Evolutionary conservation across 2,113 vertebrate genomes (phyloP), one percentile per base, ranked within the genome.

Genomic region (Mellivora capensis): DNA sequence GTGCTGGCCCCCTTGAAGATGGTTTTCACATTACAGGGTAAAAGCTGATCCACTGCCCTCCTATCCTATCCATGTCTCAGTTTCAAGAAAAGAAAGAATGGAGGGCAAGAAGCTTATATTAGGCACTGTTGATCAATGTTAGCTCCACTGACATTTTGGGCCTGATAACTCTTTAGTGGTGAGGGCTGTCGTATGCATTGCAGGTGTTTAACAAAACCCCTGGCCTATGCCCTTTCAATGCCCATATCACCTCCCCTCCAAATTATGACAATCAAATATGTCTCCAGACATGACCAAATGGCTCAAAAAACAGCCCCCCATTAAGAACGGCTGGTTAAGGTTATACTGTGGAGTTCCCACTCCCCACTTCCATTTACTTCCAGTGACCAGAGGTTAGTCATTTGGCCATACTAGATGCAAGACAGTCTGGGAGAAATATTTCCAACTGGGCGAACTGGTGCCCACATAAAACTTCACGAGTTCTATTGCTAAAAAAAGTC

Each of bases 401-500:
- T 23, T 21, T 21, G 47, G 44, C 29, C 44, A 71, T 8, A 27
- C 2, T 57, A 18, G 72, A 61, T 42, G 25, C 25, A 23, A 61
- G 39, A 86, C 5, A 61, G 59, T 27, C 80, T 89, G 31, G 69
- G n/a, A 74, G 52, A 97, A 90, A 62, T 87, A 37, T 12, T 80
- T 90, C 49, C 71, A 87, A 2, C 59, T 62, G 44, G 29, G 9
- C 37, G 25, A 95, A 37, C 23, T 57, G 21, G 49, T 49, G 29
- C 47, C 42, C 54, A 44, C 17, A 2, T 88, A 85, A 85, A 88
- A 88, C 37, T 85, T 54, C 6, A 42, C 39, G 21, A n/a, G 6
- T 62, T 93, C 69, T 42, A 88, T 47, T 86, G 27, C 42, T 88
- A 31, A 95, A 90, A 90, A 52, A 94, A n/a, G 13, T 31, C 31